Base-by-base conservation (phyloP, 2,797 vertebrate species). In the Mastacembelus armatus region DNA sequence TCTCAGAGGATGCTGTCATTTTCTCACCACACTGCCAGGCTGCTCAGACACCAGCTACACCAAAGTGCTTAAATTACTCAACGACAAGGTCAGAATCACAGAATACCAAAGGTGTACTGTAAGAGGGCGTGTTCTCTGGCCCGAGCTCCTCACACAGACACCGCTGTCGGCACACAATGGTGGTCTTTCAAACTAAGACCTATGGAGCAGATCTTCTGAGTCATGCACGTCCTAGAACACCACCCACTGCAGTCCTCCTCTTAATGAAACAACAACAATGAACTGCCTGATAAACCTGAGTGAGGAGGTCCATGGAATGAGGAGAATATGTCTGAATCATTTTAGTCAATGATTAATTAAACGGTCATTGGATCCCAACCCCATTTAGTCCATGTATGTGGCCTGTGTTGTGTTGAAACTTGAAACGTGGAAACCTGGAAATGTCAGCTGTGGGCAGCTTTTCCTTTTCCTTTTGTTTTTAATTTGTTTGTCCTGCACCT, bases 1-100 rank as follows among this genome's bases (percentile, higher is more conserved):
- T 91, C 82, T 81, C 74, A 44, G 77, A 78, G 60, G 85, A 84
- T 85, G 76, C 81, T 81, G 87, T 87, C 83, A 83, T 84, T 85
- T 85, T 89, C 78, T 86, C 89, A 85, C 81, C 69, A 54, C 51
- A 9, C 42, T 69, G 68, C 48, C 64, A 64, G 71, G 44, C 74
- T 69, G 71, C 77, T 80, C 50, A 70, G 85, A 84, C 74, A 74
- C 70, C 45, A 67, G 22, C 66, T 74, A 56, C 77, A 84, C 42
- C 45, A 24, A 66, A 73, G 61, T 76, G 77, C 60, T 75, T 52
- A 70, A 72, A 66, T 64, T 29, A 4, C 76, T 65, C 63, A 30
- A 62, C 8, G 35, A 66, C 69, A 65, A 54, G 71, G 66, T 81
- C 76, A 48, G 71, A 81, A 61, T 78, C 71, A 60, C 65, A 70